A percentile compares a stretch with the other conserved stretches of the same genome.
Conservation (phyloP, 1,140 invertebrate genomes). For the Calosoma granatense region DNA sequence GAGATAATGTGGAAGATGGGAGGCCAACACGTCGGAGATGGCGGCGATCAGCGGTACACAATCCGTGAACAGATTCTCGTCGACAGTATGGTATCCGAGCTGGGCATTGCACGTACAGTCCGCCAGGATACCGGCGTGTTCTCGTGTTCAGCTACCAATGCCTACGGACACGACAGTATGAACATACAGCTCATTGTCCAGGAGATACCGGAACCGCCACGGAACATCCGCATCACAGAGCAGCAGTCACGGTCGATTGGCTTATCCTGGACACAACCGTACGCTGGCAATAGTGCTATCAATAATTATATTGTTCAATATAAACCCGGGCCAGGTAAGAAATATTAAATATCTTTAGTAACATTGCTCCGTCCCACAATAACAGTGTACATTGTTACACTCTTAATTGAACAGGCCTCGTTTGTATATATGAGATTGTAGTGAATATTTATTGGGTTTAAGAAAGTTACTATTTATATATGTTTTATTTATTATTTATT, state of each 20-base stretch:
- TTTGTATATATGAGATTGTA: too few relatives aligned
- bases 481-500: not conserved
- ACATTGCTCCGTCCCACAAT: too few relatives aligned
- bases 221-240: constrained; percentile 73
- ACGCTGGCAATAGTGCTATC: constrained; percentile 80
- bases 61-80: constrained; percentile 63
- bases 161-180: constrained; percentile 84
- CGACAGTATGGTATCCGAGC: constrained; percentile 73
- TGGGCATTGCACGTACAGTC: constrained; percentile 72
- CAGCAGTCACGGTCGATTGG: constrained; percentile 67
- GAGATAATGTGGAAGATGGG: constrained; percentile 70
- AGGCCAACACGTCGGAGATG: constrained; percentile 52
- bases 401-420: too few relatives aligned
- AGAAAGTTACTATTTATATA: not conserved
- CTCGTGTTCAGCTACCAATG: constrained; percentile 78
- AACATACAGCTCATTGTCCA: constrained; percentile 84
- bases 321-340: constrained; percentile 68
- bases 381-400: too few relatives aligned
- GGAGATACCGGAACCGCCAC: constrained; percentile 80
- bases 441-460: too few relatives aligned
- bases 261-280: constrained; percentile 74
- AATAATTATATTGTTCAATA: constrained; percentile 79
- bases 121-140: constrained; percentile 81
- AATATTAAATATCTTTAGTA: too few relatives aligned
- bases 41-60: constrained; percentile 50